phyloP scores from a whole-genome alignment of 2,113 vertebrate genomes.

The Astatoreochromis straeleni region DNA sequence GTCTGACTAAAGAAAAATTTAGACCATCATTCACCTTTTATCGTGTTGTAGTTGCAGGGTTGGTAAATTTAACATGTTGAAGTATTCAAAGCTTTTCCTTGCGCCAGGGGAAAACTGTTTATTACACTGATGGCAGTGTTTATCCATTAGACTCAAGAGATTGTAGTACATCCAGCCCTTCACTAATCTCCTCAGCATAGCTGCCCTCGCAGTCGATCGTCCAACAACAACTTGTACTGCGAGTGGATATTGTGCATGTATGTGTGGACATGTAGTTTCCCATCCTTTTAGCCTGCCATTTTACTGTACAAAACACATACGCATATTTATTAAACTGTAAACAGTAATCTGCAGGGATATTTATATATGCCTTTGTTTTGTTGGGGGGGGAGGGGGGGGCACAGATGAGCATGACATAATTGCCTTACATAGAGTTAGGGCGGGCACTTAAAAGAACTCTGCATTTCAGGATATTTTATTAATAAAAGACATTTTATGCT shows the following conservation, averaged over 20 bases:
- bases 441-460: background rate
- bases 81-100: background rate
- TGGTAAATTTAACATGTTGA: background rate
- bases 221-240: constrained; percentile 10
- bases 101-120: background rate
- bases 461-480: background rate
- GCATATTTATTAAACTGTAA: background rate
- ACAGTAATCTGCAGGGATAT: constrained; percentile 10
- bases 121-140: constrained; percentile 8
- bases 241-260: background rate
- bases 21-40: background rate
- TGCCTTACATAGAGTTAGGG: background rate
- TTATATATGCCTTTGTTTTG: background rate
- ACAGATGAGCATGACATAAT: background rate
- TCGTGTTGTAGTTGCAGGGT: background rate
- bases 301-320: constrained; percentile 17
- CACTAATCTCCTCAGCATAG: constrained; percentile 41
- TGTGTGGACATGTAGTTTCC: background rate
- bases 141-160: constrained; percentile 36
- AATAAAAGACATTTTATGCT: background rate
- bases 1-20: background rate
- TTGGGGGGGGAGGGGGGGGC: background rate
- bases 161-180: background rate
- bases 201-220: background rate
- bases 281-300: background rate